phyloP scores from a whole-genome alignment of 2,797 vertebrate species.

The Tokudaia tokunoshimensis region DNA sequence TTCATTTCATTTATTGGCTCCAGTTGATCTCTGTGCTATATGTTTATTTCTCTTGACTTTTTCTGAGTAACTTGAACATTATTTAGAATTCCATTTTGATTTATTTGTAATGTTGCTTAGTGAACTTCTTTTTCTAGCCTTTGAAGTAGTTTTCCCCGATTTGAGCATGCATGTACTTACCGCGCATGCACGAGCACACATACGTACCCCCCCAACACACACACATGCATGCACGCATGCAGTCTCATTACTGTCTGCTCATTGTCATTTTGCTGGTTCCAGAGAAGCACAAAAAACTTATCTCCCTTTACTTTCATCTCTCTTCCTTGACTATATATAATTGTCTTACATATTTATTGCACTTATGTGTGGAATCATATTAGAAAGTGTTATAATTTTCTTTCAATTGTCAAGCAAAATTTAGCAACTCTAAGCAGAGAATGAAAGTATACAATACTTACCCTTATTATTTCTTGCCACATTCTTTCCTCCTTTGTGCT shows the following conservation, averaged over 20 bases:
- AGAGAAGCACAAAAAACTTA: background rate
- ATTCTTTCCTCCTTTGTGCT: conserved; percentile 34
- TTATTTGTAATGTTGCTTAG: background rate
- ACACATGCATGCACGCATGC: background rate
- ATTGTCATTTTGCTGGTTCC: background rate
- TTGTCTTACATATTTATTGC: conserved; percentile 10
- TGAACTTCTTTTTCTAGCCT: background rate
- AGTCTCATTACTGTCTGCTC: background rate
- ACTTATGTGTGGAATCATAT: background rate
- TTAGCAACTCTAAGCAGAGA: conserved; percentile 23
- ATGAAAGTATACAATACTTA: background rate
- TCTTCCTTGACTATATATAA: background rate
- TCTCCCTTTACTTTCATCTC: background rate
- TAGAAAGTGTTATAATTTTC: background rate
- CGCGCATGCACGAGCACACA: too few species aligned
- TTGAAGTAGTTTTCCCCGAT: background rate
- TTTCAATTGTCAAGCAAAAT: conserved; percentile 5
- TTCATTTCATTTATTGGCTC: background rate
- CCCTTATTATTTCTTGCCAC: background rate
- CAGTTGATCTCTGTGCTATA: background rate
- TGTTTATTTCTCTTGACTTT: background rate
- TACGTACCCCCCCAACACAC: background rate
- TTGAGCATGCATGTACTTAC: background rate
- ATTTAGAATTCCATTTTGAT: conserved; percentile 57
- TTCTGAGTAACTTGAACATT: background rate